phyloP scores from a whole-genome alignment of 2,888 invertebrate genomes.

The Mythimna pallens region DNA sequence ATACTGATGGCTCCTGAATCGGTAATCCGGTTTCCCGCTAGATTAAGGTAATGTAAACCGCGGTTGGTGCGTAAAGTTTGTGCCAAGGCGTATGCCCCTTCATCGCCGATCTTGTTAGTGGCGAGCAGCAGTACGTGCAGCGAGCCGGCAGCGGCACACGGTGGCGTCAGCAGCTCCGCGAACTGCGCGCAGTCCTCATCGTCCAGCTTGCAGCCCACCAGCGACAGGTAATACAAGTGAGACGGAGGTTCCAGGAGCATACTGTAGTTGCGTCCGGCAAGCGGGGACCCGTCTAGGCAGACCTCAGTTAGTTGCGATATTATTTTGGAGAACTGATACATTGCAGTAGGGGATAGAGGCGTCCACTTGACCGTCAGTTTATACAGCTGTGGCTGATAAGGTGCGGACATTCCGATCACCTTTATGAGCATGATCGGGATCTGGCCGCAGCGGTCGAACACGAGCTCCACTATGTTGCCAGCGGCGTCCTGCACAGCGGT shows the following conservation, averaged over 20 bases:
- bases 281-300: slow-evolving; percentile 68
- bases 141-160: slow-evolving; percentile 21
- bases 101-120: neutral
- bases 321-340: slow-evolving; percentile 3
- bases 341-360: neutral
- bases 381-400: neutral
- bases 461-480: slow-evolving; percentile 58
- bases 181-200: slow-evolving; percentile 60
- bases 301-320: slow-evolving; percentile 3
- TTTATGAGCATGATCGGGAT: slow-evolving; percentile 65
- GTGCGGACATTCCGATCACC: slow-evolving; percentile 48
- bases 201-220: slow-evolving; percentile 65
- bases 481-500: slow-evolving; percentile 25
- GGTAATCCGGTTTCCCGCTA: slow-evolving; percentile 66
- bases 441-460: slow-evolving; percentile 33
- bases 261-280: slow-evolving; percentile 56
- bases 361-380: neutral
- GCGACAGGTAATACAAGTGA: slow-evolving; percentile 59
- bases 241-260: slow-evolving; percentile 55
- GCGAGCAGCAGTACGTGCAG: slow-evolving; percentile 1
- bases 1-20: slow-evolving; percentile 55
- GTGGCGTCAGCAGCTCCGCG: slow-evolving; percentile 58
- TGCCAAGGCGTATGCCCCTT: slow-evolving; percentile 2
- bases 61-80: slow-evolving; percentile 65
- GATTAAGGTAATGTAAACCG: slow-evolving; percentile 64